A percentile compares a stretch with the other conserved stretches of the same genome.
These are phyloP conservation scores for Drosophila mettleri DNA, from an alignment of 2,888 invertebrate genomes.

Conservation along the genomic window DNA sequence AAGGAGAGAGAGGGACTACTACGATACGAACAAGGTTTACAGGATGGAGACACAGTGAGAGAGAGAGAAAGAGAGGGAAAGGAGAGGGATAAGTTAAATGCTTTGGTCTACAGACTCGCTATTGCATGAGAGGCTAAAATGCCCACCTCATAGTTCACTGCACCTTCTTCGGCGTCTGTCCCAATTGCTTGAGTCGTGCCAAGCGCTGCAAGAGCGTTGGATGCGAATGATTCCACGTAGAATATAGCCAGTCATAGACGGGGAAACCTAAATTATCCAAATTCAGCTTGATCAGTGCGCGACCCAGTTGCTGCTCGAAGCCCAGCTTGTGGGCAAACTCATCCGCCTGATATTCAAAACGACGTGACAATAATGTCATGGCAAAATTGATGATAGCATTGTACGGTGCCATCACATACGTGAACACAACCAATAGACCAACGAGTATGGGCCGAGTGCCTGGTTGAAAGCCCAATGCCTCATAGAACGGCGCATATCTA, in stretches of 20 bases:
- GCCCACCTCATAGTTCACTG: constrained; percentile 34
- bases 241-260: constrained; percentile 95
- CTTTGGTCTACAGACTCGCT: constrained; percentile 61
- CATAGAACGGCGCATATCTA: constrained; percentile 91
- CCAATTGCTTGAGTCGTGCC: constrained; percentile 84
- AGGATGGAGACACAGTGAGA: not conserved
- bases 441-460: constrained; percentile 94
- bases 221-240: constrained; percentile 98
- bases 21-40: constrained; percentile 2
- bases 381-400: constrained; percentile 94
- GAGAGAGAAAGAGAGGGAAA: too few relatives aligned
- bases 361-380: constrained; percentile 93
- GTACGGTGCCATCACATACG: constrained; percentile 96
- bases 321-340: constrained; percentile 93
- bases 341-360: constrained; percentile 98
- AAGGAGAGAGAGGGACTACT: constrained; percentile 16
- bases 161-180: constrained; percentile 40
- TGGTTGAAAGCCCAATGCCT: constrained; percentile 94
- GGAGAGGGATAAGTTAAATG: constrained; percentile 36
- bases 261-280: constrained; percentile 98
- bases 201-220: constrained; percentile 97
- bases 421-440: constrained; percentile 94
- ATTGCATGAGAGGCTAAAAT: not conserved
- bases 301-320: constrained; percentile 90
- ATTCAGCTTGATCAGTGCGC: constrained; percentile 96